Conservation (phyloP, 2,888 invertebrate species). For the Phymatocera aterrima region DNA sequence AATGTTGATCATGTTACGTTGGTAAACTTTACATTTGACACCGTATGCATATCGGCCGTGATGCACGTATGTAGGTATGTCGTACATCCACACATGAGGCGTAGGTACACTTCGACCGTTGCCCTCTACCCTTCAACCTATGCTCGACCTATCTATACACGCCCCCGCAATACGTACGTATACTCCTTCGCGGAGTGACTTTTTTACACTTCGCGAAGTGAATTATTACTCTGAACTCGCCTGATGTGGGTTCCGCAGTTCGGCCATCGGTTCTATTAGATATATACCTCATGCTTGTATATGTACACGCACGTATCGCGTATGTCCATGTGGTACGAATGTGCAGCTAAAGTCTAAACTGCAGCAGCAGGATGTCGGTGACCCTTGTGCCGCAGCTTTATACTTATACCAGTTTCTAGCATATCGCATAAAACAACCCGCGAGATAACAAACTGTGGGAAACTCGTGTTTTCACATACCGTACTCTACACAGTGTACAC, state of each 20-base stretch:
- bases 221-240: slow-evolving; percentile 22
- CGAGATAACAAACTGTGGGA: slow-evolving; percentile 40
- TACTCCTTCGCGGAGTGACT: not conserved
- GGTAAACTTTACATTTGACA: not conserved
- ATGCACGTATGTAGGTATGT: not conserved
- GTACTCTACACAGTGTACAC: too few relatives aligned
- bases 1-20: too few relatives aligned
- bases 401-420: not conserved
- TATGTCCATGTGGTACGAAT: too few relatives aligned
- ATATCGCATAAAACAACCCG: not conserved
- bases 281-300: not conserved
- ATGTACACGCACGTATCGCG: too few relatives aligned
- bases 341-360: slow-evolving; percentile 23
- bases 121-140: not conserved
- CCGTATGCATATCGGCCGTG: not conserved
- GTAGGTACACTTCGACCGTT: not conserved
- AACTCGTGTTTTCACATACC: slow-evolving; percentile 12
- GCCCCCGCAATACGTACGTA: not conserved
- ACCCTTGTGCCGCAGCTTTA: not conserved
- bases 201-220: not conserved
- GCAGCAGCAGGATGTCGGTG: slow-evolving; percentile 33
- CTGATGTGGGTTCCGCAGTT: not conserved
- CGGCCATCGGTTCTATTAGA: not conserved
- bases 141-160: not conserved
- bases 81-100: too few relatives aligned